Conservation (phyloP, 2,888 invertebrate species). For the Apamea crenata region DNA sequence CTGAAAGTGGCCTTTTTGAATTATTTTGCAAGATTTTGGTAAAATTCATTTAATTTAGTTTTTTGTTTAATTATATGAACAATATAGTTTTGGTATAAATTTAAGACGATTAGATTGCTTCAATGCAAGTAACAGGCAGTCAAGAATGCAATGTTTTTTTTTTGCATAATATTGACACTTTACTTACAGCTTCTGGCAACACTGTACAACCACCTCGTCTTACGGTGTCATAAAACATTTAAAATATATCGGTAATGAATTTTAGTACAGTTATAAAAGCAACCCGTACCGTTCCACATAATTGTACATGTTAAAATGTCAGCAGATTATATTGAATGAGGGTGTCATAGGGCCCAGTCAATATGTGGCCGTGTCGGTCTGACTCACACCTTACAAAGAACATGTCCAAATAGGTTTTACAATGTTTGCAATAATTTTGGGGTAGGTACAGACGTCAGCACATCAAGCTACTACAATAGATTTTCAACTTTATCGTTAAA, state of each 20-base stretch:
- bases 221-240: slow-evolving; percentile 51
- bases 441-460: neutral
- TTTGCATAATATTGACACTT: neutral
- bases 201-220: slow-evolving; percentile 37
- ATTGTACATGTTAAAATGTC: slow-evolving; percentile 65
- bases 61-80: neutral
- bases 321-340: slow-evolving; percentile 52
- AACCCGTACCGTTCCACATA: slow-evolving; percentile 42
- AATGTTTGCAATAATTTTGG: slow-evolving; percentile 16
- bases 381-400: slow-evolving; percentile 45
- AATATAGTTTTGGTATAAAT: neutral
- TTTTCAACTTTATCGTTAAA: no score
- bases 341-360: slow-evolving; percentile 46
- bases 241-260: slow-evolving; percentile 57
- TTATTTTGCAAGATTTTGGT: neutral
- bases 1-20: slow-evolving; percentile 19
- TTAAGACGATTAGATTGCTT: neutral
- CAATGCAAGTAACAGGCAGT: neutral
- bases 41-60: no score
- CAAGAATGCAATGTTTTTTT: neutral
- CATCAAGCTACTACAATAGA: no score
- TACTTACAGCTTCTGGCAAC: slow-evolving; percentile 45
- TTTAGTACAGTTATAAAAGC: slow-evolving; percentile 62
- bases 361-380: slow-evolving; percentile 32
- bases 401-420: slow-evolving; percentile 11